Base-by-base conservation (phyloP, 2,888 invertebrate genomes). In the Galerucella calmariensis region DNA sequence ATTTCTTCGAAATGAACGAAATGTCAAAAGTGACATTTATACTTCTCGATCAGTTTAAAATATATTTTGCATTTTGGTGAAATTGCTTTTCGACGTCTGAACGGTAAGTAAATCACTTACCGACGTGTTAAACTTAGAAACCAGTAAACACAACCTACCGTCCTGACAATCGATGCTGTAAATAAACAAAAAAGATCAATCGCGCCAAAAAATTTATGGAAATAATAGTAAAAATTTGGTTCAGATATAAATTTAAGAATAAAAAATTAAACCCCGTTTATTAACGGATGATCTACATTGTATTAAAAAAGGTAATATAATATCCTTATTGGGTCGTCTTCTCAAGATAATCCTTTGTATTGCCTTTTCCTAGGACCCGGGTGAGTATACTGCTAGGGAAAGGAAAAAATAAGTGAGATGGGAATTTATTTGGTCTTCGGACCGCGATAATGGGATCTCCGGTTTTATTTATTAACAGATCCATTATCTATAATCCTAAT, bases 401-500 rank as follows among this genome's bases (percentile, higher is more conserved):
- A 66, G 63, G 66, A 83, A 58, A 66, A 72, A 71, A 83, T 83
- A 83, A 84, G 81, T 79, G 81, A 70, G 72, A 77, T 81, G 80
- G 78, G 81, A 84, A 84, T 85, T 85, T 84, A 84, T 85, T 83
- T 84, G 84, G 82, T 82, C 83, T 83, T 83, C 83, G 83, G 81
- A 84, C 83, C 82, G 79, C 77, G 82, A 82, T 86, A 86, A 86
- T 86, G 83, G 84, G 84, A 85, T 86, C 83, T 83, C 81, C 83
- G 83, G 83, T 85, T 86, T 84, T 84, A 85, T 86, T 86, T 85
- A 85, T 85, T 86, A 84, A 84, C 81, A 81, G 81, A 84, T 84
- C 82, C 84, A 85, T 85, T 84, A 82, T 80, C 81, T 80, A 80
- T 84, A 85, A 84, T 84, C 84, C 82, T 72, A 67, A 81, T 81